A percentile compares a stretch with the other conserved stretches of the same genome.
Conservation (phyloP, 2,888 invertebrate species). For the Campoletis raptor region DNA sequence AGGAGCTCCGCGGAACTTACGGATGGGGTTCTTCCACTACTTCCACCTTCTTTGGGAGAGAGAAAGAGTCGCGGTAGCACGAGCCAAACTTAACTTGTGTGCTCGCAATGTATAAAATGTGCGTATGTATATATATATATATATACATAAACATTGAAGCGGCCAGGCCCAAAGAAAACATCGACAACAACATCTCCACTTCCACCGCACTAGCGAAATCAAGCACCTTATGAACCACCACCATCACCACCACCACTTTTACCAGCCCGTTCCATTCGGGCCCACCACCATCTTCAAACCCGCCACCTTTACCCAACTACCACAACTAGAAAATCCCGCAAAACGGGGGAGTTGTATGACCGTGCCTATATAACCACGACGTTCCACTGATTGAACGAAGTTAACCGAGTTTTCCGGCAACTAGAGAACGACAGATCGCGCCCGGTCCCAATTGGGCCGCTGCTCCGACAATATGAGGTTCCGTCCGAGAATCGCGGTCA, state of each 20-base stretch:
- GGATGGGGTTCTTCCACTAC: constrained; percentile 60
- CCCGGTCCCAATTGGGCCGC: constrained; percentile 81
- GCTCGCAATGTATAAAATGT: constrained; percentile 4
- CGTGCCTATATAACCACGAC: constrained; percentile 84
- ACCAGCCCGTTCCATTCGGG: constrained; percentile 60
- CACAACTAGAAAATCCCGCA: constrained; percentile 57
- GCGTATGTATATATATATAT: background rate
- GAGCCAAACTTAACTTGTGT: constrained; percentile 22
- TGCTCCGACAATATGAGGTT: constrained; percentile 82
- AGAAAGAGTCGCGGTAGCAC: constrained; percentile 70
- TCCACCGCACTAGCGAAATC: constrained; percentile 65
- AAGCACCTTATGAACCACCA: constrained; percentile 18
- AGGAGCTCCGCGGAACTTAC: constrained; percentile 42
- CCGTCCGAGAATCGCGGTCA: constrained; percentile 84
- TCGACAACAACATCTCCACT: constrained; percentile 59
- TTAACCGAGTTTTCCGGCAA: constrained; percentile 82
- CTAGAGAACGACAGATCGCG: constrained; percentile 81
- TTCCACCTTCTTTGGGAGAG: constrained; percentile 67
- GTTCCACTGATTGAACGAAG: constrained; percentile 84
- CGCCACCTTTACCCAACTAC: constrained; percentile 56
- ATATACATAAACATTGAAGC: constrained; percentile 14
- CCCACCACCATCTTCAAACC: constrained; percentile 63
- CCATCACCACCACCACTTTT: constrained; percentile 60
- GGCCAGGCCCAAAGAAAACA: constrained; percentile 32
- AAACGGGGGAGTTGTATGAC: constrained; percentile 79